A percentile compares a stretch with the other conserved stretches of the same genome.
phyloP scores from a whole-genome alignment of 2,888 invertebrate genomes.

The Drosophila robusta region DNA sequence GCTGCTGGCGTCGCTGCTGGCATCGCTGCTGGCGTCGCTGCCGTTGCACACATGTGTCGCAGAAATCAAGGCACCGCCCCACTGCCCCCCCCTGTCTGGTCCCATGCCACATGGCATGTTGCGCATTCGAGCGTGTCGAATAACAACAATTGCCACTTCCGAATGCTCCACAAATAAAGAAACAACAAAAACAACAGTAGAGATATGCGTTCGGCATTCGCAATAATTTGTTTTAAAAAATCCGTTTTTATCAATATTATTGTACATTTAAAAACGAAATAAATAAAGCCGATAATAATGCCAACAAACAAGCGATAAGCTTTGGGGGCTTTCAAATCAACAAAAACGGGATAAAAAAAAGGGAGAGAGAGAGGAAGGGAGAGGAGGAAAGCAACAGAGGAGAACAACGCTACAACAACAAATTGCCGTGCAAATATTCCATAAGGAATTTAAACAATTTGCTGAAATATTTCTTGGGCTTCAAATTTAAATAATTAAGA shows the following conservation, averaged over 20 bases:
- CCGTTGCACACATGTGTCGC: constrained; percentile 51
- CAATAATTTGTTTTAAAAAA: constrained; percentile 41
- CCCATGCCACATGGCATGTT: constrained; percentile 36
- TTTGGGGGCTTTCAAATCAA: constrained; percentile 12
- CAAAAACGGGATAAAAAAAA: constrained; percentile 1
- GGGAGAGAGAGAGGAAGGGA: not conserved
- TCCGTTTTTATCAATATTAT: constrained; percentile 61
- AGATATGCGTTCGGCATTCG: constrained; percentile 34
- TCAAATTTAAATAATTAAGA: constrained; percentile 2
- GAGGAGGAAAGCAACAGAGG: not conserved
- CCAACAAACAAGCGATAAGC: constrained; percentile 45
- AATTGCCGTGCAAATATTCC: constrained; percentile 16
- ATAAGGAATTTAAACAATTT: constrained; percentile 2
- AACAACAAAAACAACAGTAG: constrained; percentile 1
- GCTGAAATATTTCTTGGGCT: not conserved
- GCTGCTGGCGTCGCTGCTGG: constrained; percentile 32
- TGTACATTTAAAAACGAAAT: constrained; percentile 49
- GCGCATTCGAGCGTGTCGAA: constrained; percentile 65
- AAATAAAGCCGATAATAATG: constrained; percentile 42
- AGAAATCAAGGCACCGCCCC: constrained; percentile 41
- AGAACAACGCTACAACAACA: not conserved
- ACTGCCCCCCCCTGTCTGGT: not conserved
- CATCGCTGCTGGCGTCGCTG: constrained; percentile 17
- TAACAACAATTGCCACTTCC: constrained; percentile 62
- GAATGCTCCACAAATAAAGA: constrained; percentile 38